phyloP scores from a whole-genome alignment of 2,888 invertebrate genomes.

The Andricus quercusramuli region DNA sequence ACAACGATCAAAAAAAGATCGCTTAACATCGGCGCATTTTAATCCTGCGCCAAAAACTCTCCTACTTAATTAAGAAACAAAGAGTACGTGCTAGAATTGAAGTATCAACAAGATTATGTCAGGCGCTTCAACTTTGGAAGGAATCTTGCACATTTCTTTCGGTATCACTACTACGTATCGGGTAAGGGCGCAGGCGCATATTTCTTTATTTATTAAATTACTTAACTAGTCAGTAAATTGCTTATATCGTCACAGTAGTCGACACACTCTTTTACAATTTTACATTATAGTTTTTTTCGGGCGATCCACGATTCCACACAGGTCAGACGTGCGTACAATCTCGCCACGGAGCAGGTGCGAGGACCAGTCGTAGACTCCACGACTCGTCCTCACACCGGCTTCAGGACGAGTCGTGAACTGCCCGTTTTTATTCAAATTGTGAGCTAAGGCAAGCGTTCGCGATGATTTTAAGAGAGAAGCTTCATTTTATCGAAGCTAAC shows the following conservation, averaged over 20 bases:
- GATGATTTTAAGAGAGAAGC: slow-evolving; percentile 44
- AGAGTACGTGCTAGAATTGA: slow-evolving; percentile 26
- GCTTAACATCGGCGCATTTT: slow-evolving; percentile 26
- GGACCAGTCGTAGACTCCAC: too few relatives aligned
- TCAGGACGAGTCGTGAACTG: too few relatives aligned
- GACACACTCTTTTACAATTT: slow-evolving; percentile 17
- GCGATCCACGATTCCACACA: too few relatives aligned
- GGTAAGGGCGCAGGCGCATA: slow-evolving; percentile 32
- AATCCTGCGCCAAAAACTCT: slow-evolving; percentile 19
- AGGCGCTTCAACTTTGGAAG: slow-evolving; percentile 34
- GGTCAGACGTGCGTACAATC: too few relatives aligned
- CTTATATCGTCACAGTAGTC: slow-evolving; percentile 38
- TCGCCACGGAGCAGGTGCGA: too few relatives aligned
- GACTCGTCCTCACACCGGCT: too few relatives aligned
- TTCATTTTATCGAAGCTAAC: slow-evolving; percentile 32
- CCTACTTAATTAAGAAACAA: slow-evolving; percentile 20
- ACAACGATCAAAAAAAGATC: slow-evolving; percentile 14
- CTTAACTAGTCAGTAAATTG: slow-evolving; percentile 34
- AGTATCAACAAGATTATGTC: slow-evolving; percentile 27
- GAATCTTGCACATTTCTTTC: slow-evolving; percentile 39
- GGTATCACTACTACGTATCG: slow-evolving; percentile 31
- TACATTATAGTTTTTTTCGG: slow-evolving; percentile 17
- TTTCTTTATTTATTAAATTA: slow-evolving; percentile 29
- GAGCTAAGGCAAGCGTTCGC: slow-evolving; percentile 48
- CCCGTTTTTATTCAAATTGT: slow-evolving; percentile 14